Base-by-base conservation (phyloP, 2,888 invertebrate species). In the Mesochorus sp. region DNA sequence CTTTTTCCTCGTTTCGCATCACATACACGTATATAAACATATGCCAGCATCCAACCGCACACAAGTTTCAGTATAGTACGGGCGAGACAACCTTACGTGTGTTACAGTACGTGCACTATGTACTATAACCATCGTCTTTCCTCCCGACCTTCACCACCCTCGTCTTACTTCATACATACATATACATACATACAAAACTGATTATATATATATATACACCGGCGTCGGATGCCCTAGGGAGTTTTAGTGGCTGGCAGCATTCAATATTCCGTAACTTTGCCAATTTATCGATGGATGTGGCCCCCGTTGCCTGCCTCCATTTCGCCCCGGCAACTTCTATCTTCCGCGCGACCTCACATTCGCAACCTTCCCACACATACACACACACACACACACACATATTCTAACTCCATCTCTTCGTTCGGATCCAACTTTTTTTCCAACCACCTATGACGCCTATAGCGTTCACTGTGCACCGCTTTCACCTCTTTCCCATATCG, bases 201-300 rank as follows among this genome's bases (percentile, higher is more conserved):
- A n/a, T n/a, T 44, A 37, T 42, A 31, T 12, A 2, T 55, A 31
- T 28, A 28, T 21, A 47, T 62, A 12, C 34, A 67, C 44, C 67
- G 47, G 49, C 72, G 55, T 71, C 42, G 72, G 67, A 73, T 67
- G 79, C 82, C 83, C 84, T 61, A 51, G 82, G 74, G 82, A 85
- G 81, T 84, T 85, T 83, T 83, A 84, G 80, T 84, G 83, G 83
- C 83, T 84, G 84, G 83, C 83, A 83, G 82, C 84, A 85, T 87
- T 85, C 85, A 85, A 86, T 86, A 86, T 86, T 86, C 85, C 82
- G 80, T 82, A 86, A 87, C 85, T 86, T 87, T 86, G 82, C 84
- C 85, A 85, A 86, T 87, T 87, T 86, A 86, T 83, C 83, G 84
- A 84, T 85, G 82, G 81, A 83, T 82, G 83, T 81, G 79, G 80